A percentile compares a stretch with the other conserved stretches of the same genome.
Evolutionary conservation across 2,888 invertebrate species (phyloP).

Genomic region (Agrotis clavis): DNA sequence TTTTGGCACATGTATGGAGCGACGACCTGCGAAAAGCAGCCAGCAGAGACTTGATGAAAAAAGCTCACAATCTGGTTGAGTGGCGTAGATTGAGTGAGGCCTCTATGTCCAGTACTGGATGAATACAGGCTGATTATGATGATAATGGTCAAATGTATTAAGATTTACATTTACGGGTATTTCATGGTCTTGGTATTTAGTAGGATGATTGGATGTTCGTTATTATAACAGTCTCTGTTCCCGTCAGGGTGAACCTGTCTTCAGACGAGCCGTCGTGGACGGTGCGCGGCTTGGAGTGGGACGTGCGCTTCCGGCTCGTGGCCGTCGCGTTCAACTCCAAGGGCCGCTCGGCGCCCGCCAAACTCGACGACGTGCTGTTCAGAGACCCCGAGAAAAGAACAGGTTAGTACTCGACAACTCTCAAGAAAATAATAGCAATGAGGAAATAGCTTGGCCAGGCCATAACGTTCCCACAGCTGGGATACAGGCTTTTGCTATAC

Average conservation of each 20-base stretch:
- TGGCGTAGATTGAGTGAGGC: too few species aligned
- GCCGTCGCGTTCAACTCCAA: constrained; percentile 96
- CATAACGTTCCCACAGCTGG: neutral
- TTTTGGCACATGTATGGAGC: neutral
- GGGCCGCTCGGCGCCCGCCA: constrained; percentile 94
- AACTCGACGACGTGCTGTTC: constrained; percentile 94
- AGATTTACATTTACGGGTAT: neutral
- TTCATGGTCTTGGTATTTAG: too few species aligned
- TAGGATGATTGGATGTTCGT: too few species aligned
- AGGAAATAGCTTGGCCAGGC: neutral
- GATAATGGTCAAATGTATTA: neutral
- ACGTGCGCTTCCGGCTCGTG: constrained; percentile 94
- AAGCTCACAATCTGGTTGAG: too few species aligned
- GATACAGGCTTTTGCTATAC: too few species aligned
- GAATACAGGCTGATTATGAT: too few species aligned
- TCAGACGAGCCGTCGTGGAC: constrained; percentile 94
- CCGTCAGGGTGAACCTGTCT: constrained; percentile 92
- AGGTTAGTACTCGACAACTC: constrained; percentile 82
- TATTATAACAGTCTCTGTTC: neutral
- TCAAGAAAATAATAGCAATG: too few species aligned
- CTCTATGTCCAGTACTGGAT: too few species aligned
- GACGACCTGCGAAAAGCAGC: neutral
- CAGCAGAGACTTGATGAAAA: too few species aligned
- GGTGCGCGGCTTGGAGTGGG: constrained; percentile 95
- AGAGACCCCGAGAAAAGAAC: constrained; percentile 95